Percentiles rank a stretch among this genome's conserved stretches.
Conservation (phyloP, 1,140 invertebrate genomes). For the Drosophila guanche region DNA sequence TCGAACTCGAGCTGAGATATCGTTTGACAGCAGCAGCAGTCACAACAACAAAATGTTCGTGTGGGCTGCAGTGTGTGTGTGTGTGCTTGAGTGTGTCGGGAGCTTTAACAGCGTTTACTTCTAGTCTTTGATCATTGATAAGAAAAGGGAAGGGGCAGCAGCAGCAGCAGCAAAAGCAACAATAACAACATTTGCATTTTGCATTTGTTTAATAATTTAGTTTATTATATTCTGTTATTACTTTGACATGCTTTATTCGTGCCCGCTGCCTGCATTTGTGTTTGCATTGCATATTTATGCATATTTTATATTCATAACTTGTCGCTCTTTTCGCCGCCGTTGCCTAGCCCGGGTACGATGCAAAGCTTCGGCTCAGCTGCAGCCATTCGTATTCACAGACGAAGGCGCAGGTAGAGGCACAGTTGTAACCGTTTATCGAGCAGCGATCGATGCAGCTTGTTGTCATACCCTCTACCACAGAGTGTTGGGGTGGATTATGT, state of each 20-base stretch:
- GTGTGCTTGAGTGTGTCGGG: conserved; percentile 34
- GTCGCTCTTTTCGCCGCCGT: conserved; percentile 47
- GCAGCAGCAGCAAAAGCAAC: too few relatives aligned
- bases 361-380: conserved; percentile 31
- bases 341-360: neutral
- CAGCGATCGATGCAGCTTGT: conserved; percentile 66
- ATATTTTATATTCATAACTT: conserved; percentile 82
- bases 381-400: conserved; percentile 6
- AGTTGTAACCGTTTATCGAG: conserved; percentile 64
- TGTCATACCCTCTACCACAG: neutral
- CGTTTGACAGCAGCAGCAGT: conserved; percentile 20
- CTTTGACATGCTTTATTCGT: conserved; percentile 77
- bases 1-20: conserved; percentile 18
- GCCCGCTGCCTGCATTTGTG: conserved; percentile 39
- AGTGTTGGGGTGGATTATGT: too few relatives aligned
- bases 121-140: conserved; percentile 77
- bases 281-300: conserved; percentile 71
- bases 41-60: conserved; percentile 52
- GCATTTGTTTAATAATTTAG: conserved; percentile 80
- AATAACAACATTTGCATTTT: conserved; percentile 45
- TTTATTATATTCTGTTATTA: conserved; percentile 75
- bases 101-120: conserved; percentile 75
- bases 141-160: conserved; percentile 13
- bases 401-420: conserved; percentile 28
- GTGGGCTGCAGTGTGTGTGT: conserved; percentile 51